Conservation (phyloP, 2,888 invertebrate species). For the Chloroclystis v-ata region DNA sequence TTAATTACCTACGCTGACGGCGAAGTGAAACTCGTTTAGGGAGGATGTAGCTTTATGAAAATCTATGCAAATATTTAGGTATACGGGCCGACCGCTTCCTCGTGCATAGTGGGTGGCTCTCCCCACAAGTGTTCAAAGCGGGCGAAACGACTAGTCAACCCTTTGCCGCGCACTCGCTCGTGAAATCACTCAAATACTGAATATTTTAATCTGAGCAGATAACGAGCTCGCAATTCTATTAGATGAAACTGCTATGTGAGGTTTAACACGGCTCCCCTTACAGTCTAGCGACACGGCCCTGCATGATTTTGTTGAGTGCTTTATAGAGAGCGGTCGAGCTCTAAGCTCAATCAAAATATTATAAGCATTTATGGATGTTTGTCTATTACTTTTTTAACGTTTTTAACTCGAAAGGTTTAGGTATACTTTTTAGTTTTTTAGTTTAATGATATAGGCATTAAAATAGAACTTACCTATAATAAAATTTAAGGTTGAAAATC, state of each 20-base stretch:
- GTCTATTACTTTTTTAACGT: background rate
- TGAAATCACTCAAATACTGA: constrained; percentile 79
- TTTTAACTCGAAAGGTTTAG: no score
- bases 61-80: constrained; percentile 26
- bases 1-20: constrained; percentile 14
- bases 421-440: no score
- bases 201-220: constrained; percentile 79
- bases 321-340: background rate
- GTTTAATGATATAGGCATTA: no score
- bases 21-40: constrained; percentile 9
- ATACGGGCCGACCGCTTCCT: constrained; percentile 18
- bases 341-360: no score
- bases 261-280: constrained; percentile 54
- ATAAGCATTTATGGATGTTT: no score
- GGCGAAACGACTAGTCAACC: constrained; percentile 75
- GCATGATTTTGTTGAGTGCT: background rate
- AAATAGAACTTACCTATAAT: no score
- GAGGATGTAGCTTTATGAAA: constrained; percentile 18
- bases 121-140: constrained; percentile 77
- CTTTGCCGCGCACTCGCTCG: constrained; percentile 77
- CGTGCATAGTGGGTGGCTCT: constrained; percentile 54
- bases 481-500: no score
- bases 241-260: constrained; percentile 74
- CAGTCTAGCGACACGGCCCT: constrained; percentile 37
- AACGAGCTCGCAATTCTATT: constrained; percentile 78